Evolutionary conservation across 2,113 vertebrate genomes (phyloP), one percentile per base, ranked within the genome.

Genomic region (Sprattus sprattus): DNA sequence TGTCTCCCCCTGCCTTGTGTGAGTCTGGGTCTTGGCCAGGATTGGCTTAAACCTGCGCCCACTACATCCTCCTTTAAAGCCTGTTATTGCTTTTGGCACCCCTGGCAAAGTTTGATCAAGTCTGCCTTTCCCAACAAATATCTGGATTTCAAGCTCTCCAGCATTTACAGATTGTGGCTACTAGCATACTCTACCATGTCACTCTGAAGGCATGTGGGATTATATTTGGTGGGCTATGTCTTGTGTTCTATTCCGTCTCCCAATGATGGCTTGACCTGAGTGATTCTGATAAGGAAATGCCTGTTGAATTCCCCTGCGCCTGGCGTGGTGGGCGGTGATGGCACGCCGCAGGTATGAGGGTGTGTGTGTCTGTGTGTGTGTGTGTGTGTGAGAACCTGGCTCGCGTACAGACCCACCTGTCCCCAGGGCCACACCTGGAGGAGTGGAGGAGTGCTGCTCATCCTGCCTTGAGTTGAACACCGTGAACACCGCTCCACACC

Each of bases 401-500:
- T 10, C 25, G 13, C 4, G 49, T 84, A 89, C 91, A 90, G 83
- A 84, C 82, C 81, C 89, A 92, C 91, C 91, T 91, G 89, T 92
- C 90, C 87, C 86, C 71, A 39, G 8, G 49, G 87, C 91, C 89
- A 89, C 90, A 88, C 91, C 91, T 91, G 87, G 84, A 88, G 88
- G 89, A 89, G 84, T 88, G 88, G 89, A 89, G 88, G 85, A 85
- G 64, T 83, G 54, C 83, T 84, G 89, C 4, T 78, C 32, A 39
- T 78, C 32, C 28, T 11, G 3, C 13, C 71, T 78, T 78, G 13
- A 32, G 9, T 44, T 44, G 71, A 39, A 4, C 25, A 2, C 64
- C 32, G 64, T 71, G 64, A n/a, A n/a, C n/a, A n/a, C 64, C 25
- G n/a, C 13, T 9, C 2, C 25, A 11, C 13, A 7, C n/a, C 25